Conservation (phyloP, 1,140 invertebrate genomes). For the Helicoverpa zea region DNA sequence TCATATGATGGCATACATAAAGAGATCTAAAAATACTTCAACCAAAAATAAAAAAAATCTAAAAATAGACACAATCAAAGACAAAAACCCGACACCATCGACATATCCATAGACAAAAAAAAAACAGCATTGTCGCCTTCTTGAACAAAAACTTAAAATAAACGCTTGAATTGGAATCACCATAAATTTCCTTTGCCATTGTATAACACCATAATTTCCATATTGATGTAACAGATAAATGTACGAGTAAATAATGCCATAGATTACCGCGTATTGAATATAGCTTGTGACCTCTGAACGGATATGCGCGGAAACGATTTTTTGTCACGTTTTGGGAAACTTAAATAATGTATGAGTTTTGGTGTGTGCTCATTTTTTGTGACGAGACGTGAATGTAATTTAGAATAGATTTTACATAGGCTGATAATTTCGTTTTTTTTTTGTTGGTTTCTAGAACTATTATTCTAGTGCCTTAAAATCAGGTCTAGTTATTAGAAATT, state of each 20-base stretch:
- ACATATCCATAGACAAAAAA: too few relatives aligned
- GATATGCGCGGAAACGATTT: not conserved
- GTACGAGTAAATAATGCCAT: not conserved
- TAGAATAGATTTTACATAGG: not conserved
- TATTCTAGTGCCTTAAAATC: too few relatives aligned
- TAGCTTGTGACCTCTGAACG: not conserved
- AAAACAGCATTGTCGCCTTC: too few relatives aligned
- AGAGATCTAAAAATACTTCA: too few relatives aligned
- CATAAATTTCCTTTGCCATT: not conserved
- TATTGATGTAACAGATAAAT: not conserved
- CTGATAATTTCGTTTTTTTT: too few relatives aligned
- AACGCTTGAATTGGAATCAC: not conserved
- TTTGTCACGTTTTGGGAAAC: slow-evolving; percentile 1
- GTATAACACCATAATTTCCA: not conserved
- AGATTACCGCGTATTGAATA: not conserved
- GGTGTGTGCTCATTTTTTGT: not conserved
- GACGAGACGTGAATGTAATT: not conserved
- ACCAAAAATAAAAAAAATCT: too few relatives aligned
- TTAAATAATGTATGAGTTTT: slow-evolving; percentile 9
- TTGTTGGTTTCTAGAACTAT: too few relatives aligned
- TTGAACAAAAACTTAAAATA: not conserved
- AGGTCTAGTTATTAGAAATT: too few relatives aligned
- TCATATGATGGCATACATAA: too few relatives aligned
- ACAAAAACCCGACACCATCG: too few relatives aligned
- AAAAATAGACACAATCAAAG: too few relatives aligned